Percentiles rank a stretch among this genome's conserved stretches.
Evolutionary conservation across 1,140 invertebrate species (phyloP).

Genomic region (Tetranychus cinnabarinus): DNA sequence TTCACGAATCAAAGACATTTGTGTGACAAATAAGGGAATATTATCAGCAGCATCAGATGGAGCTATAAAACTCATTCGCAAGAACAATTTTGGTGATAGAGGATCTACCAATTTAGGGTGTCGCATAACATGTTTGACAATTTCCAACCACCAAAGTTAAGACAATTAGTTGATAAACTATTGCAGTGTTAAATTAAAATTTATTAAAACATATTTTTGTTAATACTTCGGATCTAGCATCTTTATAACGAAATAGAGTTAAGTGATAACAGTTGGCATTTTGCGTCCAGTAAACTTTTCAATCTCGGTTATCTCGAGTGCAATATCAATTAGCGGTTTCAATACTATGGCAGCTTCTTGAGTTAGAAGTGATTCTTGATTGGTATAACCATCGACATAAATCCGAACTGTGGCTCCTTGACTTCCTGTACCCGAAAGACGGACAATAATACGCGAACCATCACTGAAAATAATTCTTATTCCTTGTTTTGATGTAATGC

Average conservation of each 20-base stretch:
- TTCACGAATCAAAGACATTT: not conserved
- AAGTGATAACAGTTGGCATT: constrained; percentile 89
- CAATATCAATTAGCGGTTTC: constrained; percentile 67
- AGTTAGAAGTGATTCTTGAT: constrained; percentile 32
- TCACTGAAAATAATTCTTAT: constrained; percentile 77
- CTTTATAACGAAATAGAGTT: constrained; percentile 20
- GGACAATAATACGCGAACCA: constrained; percentile 70
- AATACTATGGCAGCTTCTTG: constrained; percentile 49
- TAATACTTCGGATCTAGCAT: too few species aligned
- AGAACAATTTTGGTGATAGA: not conserved
- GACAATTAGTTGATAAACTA: too few species aligned
- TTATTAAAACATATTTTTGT: too few species aligned
- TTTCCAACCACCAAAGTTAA: not conserved
- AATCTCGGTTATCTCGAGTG: constrained; percentile 58
- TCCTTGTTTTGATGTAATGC: constrained; percentile 70
- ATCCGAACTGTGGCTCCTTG: constrained; percentile 84
- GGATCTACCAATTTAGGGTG: not conserved
- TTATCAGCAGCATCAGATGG: not conserved
- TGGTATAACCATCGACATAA: constrained; percentile 74
- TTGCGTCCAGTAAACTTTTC: constrained; percentile 59
- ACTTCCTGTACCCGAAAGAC: constrained; percentile 90
- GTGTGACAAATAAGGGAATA: not conserved
- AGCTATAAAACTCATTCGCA: not conserved
- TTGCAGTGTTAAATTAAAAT: too few species aligned
- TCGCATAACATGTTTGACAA: not conserved